Base-by-base conservation (phyloP, 2,113 vertebrate genomes). In the Todiramphus chloris region DNA sequence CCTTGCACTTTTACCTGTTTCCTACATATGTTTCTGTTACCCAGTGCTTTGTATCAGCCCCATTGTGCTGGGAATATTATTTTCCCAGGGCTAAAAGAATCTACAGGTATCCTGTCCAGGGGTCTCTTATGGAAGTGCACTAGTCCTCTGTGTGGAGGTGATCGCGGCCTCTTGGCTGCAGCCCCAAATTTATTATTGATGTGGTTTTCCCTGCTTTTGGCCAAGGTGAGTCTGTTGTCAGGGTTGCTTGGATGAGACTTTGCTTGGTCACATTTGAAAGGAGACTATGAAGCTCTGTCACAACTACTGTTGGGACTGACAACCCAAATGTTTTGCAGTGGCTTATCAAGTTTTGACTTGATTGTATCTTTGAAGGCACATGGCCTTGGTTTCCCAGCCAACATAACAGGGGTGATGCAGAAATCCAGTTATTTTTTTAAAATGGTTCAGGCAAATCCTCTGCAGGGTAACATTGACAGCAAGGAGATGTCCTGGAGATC, bases 401-500 rank as follows among this genome's bases (percentile, higher is more conserved):
- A 20, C 0, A 1, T 28, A 35, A 4, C 24, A 62, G 30, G 5
- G 5, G 1, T 28, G 30, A 37, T 58, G 46, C 16, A 48, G 41
- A 77, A 86, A 78, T 89, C 10, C 10, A 16, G 10, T 0, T 78
- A 35, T 1, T 33, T 90, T 59, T 75, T 43, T 31, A 1, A 28
- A 41, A 9, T 6, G 13, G 20, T 11, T 30, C 37, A 63, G 6
- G 8, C 58, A 66, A 70, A 62, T 50, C 66, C 46, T 84, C 60
- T 87, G 14, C 74, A 81, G 58, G 24, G 27, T 62, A 41, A 25
- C 27, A 25, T 1, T 43, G 44, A 33, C 13, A 62, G 37, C 28
- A 31, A 41, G 28, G 35, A 53, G 37, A 6, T 44, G 56, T 39
- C 50, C 74, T 67, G 69, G 30, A 78, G n/a, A 58, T 9, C 28